Evolutionary conservation across 2,113 vertebrate species (phyloP).

Genomic region (Laticauda colubrina): DNA sequence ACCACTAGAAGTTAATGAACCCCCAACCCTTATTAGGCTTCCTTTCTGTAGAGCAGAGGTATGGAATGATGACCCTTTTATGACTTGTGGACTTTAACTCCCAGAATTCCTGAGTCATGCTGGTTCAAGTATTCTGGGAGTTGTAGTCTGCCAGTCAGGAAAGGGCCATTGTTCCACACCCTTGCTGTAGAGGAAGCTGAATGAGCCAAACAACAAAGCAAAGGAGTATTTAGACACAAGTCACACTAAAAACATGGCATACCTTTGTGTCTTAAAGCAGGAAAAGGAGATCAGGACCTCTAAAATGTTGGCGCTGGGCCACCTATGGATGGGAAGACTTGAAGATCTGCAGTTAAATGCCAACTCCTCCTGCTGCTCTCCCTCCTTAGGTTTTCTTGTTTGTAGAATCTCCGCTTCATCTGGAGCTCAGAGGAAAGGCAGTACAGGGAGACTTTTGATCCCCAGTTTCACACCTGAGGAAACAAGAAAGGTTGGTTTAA

Average conservation of each 20-base stretch:
- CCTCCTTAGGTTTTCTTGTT: not conserved
- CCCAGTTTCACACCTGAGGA: conserved; percentile 18
- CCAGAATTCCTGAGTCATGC: not conserved
- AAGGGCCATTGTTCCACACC: not conserved
- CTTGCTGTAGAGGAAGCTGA: not conserved
- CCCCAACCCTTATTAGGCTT: not conserved
- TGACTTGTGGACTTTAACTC: not conserved
- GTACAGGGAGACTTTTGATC: not conserved
- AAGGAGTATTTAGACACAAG: not conserved
- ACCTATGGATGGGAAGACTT: conserved; percentile 4
- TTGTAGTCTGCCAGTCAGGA: not conserved
- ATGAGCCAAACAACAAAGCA: not conserved
- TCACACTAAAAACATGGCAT: not conserved
- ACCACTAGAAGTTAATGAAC: too few relatives aligned
- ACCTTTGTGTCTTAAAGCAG: conserved; percentile 19
- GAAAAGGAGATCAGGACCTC: conserved; percentile 1
- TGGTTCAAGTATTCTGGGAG: not conserved
- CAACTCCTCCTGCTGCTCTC: conserved; percentile 1
- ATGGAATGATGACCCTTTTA: not conserved
- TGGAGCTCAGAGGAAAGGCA: not conserved
- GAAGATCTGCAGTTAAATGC: conserved; percentile 14
- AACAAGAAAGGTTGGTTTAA: conserved; percentile 5
- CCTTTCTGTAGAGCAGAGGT: not conserved
- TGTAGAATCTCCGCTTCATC: conserved; percentile 15
- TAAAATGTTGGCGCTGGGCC: not conserved